Evolutionary conservation across 2,113 vertebrate genomes (phyloP).

Genomic region (Sylvicapra grimmia): DNA sequence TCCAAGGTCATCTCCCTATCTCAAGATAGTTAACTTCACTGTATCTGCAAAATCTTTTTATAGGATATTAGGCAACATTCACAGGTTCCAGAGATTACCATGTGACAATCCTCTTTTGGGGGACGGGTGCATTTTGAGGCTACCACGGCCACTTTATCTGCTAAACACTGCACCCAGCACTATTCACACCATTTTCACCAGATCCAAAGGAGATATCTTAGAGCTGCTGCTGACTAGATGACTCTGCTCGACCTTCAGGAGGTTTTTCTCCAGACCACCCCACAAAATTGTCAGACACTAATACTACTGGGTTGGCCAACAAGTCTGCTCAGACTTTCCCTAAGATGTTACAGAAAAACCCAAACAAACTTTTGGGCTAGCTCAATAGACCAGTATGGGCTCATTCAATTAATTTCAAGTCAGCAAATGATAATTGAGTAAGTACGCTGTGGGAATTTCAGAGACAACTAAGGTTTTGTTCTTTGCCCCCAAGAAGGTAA

Average conservation of each 20-base stretch:
- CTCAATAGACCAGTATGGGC: background rate
- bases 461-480: background rate
- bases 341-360: background rate
- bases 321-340: background rate
- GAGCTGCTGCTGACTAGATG: background rate
- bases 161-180: background rate
- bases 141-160: background rate
- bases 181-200: background rate
- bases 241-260: background rate
- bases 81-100: background rate
- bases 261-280: background rate
- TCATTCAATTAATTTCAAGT: background rate
- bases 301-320: background rate
- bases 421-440: background rate
- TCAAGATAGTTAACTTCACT: background rate
- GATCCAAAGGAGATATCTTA: background rate
- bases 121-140: background rate
- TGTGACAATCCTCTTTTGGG: background rate
- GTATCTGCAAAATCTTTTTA: background rate
- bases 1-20: background rate
- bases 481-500: background rate
- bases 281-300: background rate
- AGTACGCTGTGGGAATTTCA: background rate
- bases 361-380: background rate
- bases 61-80: background rate